Evolutionary conservation across 2,113 vertebrate genomes (phyloP).

Genomic region (Xyrauchen texanus): DNA sequence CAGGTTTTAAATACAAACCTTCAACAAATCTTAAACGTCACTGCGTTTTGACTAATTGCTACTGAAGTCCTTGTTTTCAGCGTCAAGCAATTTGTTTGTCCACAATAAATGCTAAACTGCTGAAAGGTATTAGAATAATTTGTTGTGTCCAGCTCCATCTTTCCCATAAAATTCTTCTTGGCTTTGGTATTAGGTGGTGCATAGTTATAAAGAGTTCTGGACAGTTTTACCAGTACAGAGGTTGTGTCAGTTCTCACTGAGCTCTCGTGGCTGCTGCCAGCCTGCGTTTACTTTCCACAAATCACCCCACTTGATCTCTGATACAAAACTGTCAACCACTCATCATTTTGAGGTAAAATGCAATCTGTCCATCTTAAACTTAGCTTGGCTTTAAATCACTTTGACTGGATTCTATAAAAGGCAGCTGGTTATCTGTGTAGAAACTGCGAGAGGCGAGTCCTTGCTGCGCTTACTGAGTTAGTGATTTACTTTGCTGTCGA

Average conservation of each 20-base stretch:
- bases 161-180: background rate
- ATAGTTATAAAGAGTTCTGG: constrained; percentile 51
- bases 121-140: no score
- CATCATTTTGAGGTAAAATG: constrained; percentile 24
- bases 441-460: background rate
- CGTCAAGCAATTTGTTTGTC: no score
- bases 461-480: constrained; percentile 4
- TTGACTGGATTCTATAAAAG: constrained; percentile 8
- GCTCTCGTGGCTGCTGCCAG: constrained; percentile 15
- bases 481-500: constrained; percentile 16
- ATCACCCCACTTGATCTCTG: background rate
- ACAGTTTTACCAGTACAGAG: constrained; percentile 42
- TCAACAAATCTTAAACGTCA: no score
- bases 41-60: background rate
- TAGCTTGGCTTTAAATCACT: constrained; percentile 35
- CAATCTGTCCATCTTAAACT: constrained; percentile 42
- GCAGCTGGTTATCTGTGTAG: background rate
- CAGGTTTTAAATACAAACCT: no score
- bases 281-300: constrained; percentile 21
- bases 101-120: no score
- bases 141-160: background rate
- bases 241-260: constrained; percentile 57
- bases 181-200: constrained; percentile 4
- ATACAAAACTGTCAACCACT: constrained; percentile 45
- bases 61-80: background rate